Conservation (phyloP, 2,797 vertebrate genomes). For the Chrysolophus pictus region DNA sequence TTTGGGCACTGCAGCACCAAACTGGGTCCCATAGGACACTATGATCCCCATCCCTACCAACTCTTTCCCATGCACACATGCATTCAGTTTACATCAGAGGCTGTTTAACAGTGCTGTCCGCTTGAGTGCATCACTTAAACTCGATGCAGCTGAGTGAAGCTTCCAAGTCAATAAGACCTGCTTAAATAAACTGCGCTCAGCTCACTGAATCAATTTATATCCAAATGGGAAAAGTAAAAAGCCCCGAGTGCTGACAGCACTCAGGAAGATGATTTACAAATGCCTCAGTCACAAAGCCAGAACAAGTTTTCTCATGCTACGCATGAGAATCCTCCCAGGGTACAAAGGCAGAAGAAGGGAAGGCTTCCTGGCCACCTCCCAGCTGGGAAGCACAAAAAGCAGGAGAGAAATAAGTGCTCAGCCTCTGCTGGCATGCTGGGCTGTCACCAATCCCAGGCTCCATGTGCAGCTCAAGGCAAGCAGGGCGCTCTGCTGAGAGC, state of each 20-base stretch:
- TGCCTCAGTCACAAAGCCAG: not conserved
- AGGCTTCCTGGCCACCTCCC: rapidly evolving
- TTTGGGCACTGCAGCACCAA: not conserved
- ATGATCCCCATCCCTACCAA: not conserved
- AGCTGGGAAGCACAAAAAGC: not conserved
- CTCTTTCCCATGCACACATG: not conserved
- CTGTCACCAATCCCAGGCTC: rapidly evolving
- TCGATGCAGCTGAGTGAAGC: not conserved
- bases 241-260: rapidly evolving
- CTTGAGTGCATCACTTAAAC: not conserved
- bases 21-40: rapidly evolving
- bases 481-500: not conserved
- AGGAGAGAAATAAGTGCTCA: not conserved
- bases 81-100: not conserved
- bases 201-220: not conserved
- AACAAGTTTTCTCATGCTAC: not conserved
- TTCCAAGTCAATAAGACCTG: not conserved
- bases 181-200: not conserved
- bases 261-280: not conserved
- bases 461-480: not conserved
- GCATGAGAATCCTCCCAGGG: not conserved
- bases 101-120: not conserved
- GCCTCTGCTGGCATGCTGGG: not conserved
- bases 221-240: not conserved
- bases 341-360: not conserved